Evolutionary conservation across 2,888 invertebrate genomes (phyloP), one percentile per base, ranked within the genome.

Genomic region (Cheilosia scutellata): DNA sequence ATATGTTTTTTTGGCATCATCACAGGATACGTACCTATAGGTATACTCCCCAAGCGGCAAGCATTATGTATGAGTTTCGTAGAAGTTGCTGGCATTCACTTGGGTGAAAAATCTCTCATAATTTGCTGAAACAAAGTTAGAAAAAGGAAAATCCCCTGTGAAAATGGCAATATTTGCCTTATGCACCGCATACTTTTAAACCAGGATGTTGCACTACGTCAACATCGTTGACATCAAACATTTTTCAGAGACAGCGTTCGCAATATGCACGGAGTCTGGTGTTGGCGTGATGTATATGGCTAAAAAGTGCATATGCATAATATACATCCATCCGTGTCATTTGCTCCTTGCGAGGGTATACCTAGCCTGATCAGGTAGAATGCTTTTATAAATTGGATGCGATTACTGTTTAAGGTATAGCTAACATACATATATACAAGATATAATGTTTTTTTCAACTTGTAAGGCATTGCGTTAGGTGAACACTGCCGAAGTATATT

Each of bases 101-200:
- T 66, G 84, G 75, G 53, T 84, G 79, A 84, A 84, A 84, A 84
- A 84, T 84, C 79, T 71, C 75, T 80, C 71, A 84, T 84, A 80
- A 80, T 84, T 84, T 84, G 84, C 65, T 75, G 71, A 80, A 80
- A 84, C 80, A 80, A 80, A 80, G 80, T 84, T 80, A 60, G 65
- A 71, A 44, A 74, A 79, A 37, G 11, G 37, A 37, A 75, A 33
- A 47, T 63, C 53, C 53, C 63, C 62, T 63, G 68, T 31, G 75
- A 75, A 79, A 79, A 84, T 80, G 72, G 80, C 62, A 75, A 75
- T 80, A 75, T 84, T 84, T 84, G 79, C 84, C 84, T 80, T 84
- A 66, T 80, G 70, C 79, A 75, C 84, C 79, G 65, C 80, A 80
- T 68, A 84, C 65, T 80, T 71, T 75, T 60, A 80, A 84, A 66